Evolutionary conservation across 2,888 invertebrate genomes (phyloP), one percentile per base, ranked within the genome.

Genomic region (Elgonia sp.): DNA sequence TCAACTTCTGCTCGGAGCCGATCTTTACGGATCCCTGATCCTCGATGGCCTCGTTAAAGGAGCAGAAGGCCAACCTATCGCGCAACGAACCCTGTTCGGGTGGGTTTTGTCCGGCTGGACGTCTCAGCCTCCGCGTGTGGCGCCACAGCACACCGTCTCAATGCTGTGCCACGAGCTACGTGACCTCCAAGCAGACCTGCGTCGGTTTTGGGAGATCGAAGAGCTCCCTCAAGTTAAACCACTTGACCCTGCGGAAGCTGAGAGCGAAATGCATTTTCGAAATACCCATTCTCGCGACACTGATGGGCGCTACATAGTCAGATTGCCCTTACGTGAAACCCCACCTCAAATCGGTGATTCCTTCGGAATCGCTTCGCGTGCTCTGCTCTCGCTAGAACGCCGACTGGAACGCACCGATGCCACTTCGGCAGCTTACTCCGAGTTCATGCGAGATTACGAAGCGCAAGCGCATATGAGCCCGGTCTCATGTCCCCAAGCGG

Each of bases 381-480:
- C 42, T 1, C 65, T 65, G 1, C 21, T 21, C 9, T 16, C 10
- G 5, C 14, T 65, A 7, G 72, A 72, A 18, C 53, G 55, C 7
- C 72, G 72, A 2, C 29, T 72, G 37, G 21, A 37, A 37, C 53
- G 18, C 10, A 3, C 21, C 12, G 6, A 20, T 16, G 65, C 7
- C 14, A 60, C 39, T 1, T 39, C 20, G 9, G 60, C 57, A 62
- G 18, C 62, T 0, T 75, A 75, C 16, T 5, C 9, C 8, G 5
- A 60, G 37, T 75, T 75, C 46, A 62, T 75, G 62, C 7, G 1
- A 7, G 75, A 62, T 7, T 75, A 75, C 62, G 75, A 75, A 16
- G 8, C 20, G 2, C 18, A 42, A 29, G 62, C 46, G 1, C 75
- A 75, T 29, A 75, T 75, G 75, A 10, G 75, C n/a, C 46, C 29